Evolutionary conservation across 1,140 invertebrate species (phyloP), one percentile per base, ranked within the genome.

Genomic region (Oppia nitens): DNA sequence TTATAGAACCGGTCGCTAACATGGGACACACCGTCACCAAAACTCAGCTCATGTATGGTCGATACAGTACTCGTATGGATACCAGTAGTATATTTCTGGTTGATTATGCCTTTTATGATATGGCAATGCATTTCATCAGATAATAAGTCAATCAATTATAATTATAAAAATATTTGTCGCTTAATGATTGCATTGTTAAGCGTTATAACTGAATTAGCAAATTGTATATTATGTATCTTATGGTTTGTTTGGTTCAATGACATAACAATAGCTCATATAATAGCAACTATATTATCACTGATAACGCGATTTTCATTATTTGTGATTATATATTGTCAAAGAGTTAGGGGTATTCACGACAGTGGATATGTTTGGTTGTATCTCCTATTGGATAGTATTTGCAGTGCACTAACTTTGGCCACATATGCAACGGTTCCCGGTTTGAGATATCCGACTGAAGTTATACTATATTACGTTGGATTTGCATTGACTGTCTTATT

Each of bases 51-150:
- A 62, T 72, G 70, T 60, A 64, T 69, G 64, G 67, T 67, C 49
- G 60, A 66, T 60, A 71, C 71, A 1, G 65, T 71, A 9, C 61
- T 75, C 6, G 60, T 67, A 9, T 73, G 71, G 70, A 49, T 69
- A 4, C 75, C 75, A 25, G 69, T 68, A 56, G 61, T 64, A 0
- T 69, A 71, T 56, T 59, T 75, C 4, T 54, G 73, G 89, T 63
- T 91, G 91, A 68, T 71, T 87, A 47, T 95, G 2, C 68, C 85
- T 48, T 70, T 75, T 3, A 12, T 91, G 26, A 81, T 79, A 25
- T 32, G 48, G 9, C 27, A 53, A 21, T 58, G 57, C 45, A 20
- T 26, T 23, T n/a, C 50, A 58, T 45, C 21, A 47, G 14, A 64
- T n/a, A n/a, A n/a, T n/a, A n/a, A 63, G 14, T 24, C 25, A 49